Evolutionary conservation across 2,113 vertebrate species (phyloP).

Genomic region (Pituophis catenifer): DNA sequence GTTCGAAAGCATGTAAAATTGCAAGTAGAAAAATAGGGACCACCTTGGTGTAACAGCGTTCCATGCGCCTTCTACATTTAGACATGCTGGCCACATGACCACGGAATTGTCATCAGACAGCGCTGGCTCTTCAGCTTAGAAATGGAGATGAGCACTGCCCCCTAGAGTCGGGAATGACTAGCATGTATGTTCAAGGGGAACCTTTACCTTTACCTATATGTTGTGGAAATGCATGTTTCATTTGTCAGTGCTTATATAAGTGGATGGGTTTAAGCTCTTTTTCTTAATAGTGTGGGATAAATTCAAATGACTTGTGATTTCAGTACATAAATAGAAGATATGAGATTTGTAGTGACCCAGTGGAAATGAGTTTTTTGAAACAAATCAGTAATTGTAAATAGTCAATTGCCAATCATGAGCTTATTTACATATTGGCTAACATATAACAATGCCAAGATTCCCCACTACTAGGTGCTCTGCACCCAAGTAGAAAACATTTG

Average conservation of each 20-base stretch:
- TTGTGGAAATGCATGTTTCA: not conserved
- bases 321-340: not conserved
- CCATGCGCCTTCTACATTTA: too few relatives aligned
- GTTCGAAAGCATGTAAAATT: too few relatives aligned
- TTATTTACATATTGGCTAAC: not conserved
- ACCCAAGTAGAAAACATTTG: not conserved
- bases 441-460: not conserved
- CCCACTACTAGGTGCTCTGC: not conserved
- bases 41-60: too few relatives aligned
- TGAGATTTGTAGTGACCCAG: not conserved
- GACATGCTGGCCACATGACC: too few relatives aligned
- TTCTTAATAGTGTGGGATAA: slow-evolving; percentile 3
- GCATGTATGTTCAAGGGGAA: too few relatives aligned
- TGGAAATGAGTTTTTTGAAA: not conserved
- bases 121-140: too few relatives aligned
- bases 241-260: not conserved
- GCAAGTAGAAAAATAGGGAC: too few relatives aligned
- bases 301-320: slow-evolving; percentile 10
- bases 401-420: not conserved
- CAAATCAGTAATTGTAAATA: not conserved
- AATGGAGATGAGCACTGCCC: too few relatives aligned
- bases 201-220: too few relatives aligned
- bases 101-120: too few relatives aligned
- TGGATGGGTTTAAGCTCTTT: slow-evolving; percentile 4
- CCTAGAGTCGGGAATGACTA: too few relatives aligned